Base-by-base conservation (phyloP, 1,140 invertebrate genomes). In the Drosophila fuyamai region DNA sequence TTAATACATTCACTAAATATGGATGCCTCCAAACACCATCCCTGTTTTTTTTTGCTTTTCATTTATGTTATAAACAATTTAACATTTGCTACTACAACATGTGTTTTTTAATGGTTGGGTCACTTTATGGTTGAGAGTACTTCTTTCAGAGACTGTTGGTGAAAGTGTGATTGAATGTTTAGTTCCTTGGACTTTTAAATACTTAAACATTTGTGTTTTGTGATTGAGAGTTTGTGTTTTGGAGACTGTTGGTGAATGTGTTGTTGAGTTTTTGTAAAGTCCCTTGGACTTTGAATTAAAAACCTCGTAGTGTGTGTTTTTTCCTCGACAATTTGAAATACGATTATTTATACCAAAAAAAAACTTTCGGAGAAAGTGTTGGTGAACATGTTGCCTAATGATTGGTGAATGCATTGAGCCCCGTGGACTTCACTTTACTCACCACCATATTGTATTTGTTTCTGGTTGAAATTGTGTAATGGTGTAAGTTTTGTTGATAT, bases 71-170 rank as follows among this genome's bases (percentile, higher is more conserved):
- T 77, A 62, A 79, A 79, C 74, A 75, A 76, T 81, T 77, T 72
- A 82, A 79, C 80, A 82, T 81, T 81, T 74, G 55, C 67, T 81
- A 76, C 79, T 76, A 81, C 63, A 76, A 68, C 61, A 46, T 80
- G 40, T 75, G 38, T 58, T 23, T 67, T 9, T 59, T 36, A 23
- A 27, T 61, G 47, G 76, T 8, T 38, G 36, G 13, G 7, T 62
- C 51, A 55, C 18, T 14, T 10, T n/a, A 10, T 14, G 35, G 4
- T 29, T 23, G 32, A 59, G 41, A 46, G 23, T 56, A 14, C 3
- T 12, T 58, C 6, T 14, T 41, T 2, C 2, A 48, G 50, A 53
- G 16, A 53, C 14, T 36, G 32, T 53, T 36, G 32, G 4, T 54
- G 16, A 54, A 54, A 38, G 12, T 14, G n/a, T 14, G 14, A 14